Percentiles rank a stretch among this genome's conserved stretches.
These are phyloP conservation scores for Thereva unica DNA, from an alignment of 2,888 invertebrate species.

Conservation along the genomic window DNA sequence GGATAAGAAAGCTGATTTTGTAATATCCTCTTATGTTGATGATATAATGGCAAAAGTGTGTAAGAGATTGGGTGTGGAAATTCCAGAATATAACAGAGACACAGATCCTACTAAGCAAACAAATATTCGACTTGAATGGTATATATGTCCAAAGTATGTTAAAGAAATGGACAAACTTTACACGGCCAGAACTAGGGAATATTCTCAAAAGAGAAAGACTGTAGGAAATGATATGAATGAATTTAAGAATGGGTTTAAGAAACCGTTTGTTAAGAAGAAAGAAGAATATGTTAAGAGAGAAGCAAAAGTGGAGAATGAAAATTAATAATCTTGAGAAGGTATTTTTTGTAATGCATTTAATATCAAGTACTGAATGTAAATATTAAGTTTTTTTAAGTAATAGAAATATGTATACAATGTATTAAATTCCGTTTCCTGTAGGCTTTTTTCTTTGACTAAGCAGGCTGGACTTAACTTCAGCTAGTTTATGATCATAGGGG, in stretches of 20 bases:
- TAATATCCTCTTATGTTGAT: constrained; percentile 89
- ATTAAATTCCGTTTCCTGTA: too few relatives aligned
- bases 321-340: neutral
- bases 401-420: too few relatives aligned
- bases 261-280: constrained; percentile 16
- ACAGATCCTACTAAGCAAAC: constrained; percentile 69
- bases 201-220: constrained; percentile 46
- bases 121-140: constrained; percentile 69
- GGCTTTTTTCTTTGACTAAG: too few relatives aligned
- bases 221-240: constrained; percentile 26
- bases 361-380: neutral
- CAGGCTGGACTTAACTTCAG: too few relatives aligned
- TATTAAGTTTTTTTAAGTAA: neutral
- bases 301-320: neutral
- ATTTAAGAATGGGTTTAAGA: constrained; percentile 14
- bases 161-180: constrained; percentile 67
- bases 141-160: constrained; percentile 66
- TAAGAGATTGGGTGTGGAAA: constrained; percentile 72
- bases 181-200: constrained; percentile 53
- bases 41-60: constrained; percentile 75
- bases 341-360: constrained; percentile 1
- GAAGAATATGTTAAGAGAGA: neutral
- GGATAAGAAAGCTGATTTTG: constrained; percentile 89
- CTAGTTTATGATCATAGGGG: too few relatives aligned
- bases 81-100: constrained; percentile 70